Conservation (phyloP, 2,888 invertebrate species). For the Troides oblongomaculatus region DNA sequence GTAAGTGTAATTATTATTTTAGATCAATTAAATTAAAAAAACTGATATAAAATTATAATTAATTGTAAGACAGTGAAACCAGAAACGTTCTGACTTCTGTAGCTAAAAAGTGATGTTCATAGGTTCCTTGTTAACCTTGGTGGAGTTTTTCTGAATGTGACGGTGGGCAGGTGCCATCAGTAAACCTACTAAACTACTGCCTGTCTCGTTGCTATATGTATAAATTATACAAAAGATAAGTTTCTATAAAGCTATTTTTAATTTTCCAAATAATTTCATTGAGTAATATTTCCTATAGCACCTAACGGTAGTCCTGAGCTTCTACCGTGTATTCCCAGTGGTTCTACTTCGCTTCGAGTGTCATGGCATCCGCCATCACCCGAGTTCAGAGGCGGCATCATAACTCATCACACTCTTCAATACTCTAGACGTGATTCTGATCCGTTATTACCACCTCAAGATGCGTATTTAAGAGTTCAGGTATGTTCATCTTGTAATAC, state of each 20-base stretch:
- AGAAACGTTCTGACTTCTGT: no score
- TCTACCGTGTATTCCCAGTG: constrained; percentile 85
- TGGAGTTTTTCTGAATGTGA: no score
- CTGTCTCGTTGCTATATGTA: no score
- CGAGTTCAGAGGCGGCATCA: constrained; percentile 84
- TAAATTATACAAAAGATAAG: no score
- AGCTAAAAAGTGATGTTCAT: no score
- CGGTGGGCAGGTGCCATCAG: no score
- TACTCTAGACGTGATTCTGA: constrained; percentile 67
- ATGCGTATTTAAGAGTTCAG: constrained; percentile 68
- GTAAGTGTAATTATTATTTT: constrained; percentile 47
- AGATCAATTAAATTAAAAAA: no score
- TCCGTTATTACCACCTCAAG: constrained; percentile 63
- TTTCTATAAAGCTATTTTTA: no score
- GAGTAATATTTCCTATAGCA: constrained; percentile 64
- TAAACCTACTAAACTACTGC: no score
- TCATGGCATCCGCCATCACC: constrained; percentile 86
- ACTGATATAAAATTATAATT: no score
- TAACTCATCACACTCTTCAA: constrained; percentile 72
- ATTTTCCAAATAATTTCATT: not conserved
- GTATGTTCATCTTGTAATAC: constrained; percentile 40
- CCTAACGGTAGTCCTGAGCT: constrained; percentile 88
- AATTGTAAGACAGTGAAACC: no score
- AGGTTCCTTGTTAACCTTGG: no score
- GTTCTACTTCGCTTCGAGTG: constrained; percentile 87